Conservation (phyloP, 2,797 vertebrate species). For the Malacoraja senta region DNA sequence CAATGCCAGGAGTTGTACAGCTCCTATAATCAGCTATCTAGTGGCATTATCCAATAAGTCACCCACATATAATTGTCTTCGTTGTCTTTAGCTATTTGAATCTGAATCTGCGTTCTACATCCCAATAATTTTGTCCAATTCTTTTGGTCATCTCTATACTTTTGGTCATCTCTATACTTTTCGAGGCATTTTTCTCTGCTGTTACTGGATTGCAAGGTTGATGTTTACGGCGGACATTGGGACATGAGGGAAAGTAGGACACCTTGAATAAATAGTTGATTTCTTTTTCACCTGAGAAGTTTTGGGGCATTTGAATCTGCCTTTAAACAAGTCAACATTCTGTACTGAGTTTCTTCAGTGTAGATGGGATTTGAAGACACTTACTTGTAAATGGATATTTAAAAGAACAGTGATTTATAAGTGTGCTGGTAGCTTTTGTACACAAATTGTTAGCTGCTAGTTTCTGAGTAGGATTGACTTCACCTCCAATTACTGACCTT, state of each 20-base stretch:
- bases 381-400: background rate
- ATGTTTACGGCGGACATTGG: background rate
- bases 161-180: no score
- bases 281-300: background rate
- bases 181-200: no score
- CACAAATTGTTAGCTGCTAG: background rate
- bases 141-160: background rate
- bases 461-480: background rate
- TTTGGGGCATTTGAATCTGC: background rate
- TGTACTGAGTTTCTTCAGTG: background rate
- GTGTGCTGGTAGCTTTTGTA: background rate
- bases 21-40: background rate
- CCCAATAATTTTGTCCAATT: background rate
- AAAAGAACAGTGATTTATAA: background rate
- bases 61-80: no score
- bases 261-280: background rate
- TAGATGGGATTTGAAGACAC: background rate
- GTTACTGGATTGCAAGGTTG: no score
- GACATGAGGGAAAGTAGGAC: background rate
- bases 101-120: no score
- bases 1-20: background rate
- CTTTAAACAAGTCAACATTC: background rate
- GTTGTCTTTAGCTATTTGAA: no score
- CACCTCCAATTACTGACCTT: background rate
- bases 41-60: no score